Evolutionary conservation across 2,113 vertebrate genomes (phyloP).

Genomic region (Malaclemys terrapin): DNA sequence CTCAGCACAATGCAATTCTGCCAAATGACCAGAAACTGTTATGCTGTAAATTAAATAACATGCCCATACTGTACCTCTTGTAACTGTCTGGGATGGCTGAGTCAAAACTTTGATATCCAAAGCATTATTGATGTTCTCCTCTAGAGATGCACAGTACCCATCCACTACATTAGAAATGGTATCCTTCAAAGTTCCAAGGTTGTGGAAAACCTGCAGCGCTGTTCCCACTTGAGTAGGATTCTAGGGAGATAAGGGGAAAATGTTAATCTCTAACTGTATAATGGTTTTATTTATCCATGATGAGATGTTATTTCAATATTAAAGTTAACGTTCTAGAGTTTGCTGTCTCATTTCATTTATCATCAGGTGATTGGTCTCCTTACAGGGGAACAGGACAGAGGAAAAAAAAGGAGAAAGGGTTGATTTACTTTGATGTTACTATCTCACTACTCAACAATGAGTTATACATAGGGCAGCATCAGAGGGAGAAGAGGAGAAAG

Average conservation of each 20-base stretch:
- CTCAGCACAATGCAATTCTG: neutral
- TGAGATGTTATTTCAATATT: neutral
- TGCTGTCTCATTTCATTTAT: conserved; percentile 5
- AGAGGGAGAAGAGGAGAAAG: neutral
- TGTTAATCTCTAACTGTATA: neutral
- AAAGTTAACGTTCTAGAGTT: neutral
- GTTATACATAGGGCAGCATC: neutral
- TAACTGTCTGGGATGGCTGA: conserved; percentile 84
- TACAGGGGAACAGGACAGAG: neutral
- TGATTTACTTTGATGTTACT: neutral
- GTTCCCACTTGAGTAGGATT: conserved; percentile 98
- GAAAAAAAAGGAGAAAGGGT: neutral
- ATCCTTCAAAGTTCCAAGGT: conserved; percentile 91
- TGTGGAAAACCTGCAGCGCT: conserved; percentile 96
- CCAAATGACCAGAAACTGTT: conserved; percentile 19
- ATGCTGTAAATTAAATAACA: conserved; percentile 38
- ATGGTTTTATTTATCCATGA: neutral
- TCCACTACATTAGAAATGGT: conserved; percentile 89
- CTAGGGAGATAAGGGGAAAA: conserved; percentile 68
- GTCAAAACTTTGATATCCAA: conserved; percentile 95
- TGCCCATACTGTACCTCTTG: conserved; percentile 83
- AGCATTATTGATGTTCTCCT: conserved; percentile 89
- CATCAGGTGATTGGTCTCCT: neutral
- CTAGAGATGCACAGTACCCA: conserved; percentile 86
- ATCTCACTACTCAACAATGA: conserved; percentile 2